These are phyloP conservation scores for Microctenopoma lineatum DNA, from an alignment of 2,797 vertebrate species.

Conservation along the genomic window DNA sequence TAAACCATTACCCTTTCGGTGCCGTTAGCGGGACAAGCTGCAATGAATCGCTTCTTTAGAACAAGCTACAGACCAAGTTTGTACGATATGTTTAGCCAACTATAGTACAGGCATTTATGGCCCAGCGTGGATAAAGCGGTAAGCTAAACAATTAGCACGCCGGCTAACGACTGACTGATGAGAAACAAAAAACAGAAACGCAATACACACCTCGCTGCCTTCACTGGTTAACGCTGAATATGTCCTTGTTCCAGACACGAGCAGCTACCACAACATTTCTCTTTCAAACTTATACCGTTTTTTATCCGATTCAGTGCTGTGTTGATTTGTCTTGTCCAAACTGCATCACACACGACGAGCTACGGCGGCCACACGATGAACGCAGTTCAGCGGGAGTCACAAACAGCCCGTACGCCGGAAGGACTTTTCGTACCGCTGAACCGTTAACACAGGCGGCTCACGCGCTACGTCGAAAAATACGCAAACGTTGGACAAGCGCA, in stretches of 20 bases:
- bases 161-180: conserved; percentile 12
- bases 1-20: accelerated
- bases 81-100: accelerated
- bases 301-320: conserved; percentile 21
- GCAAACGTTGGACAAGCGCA: conserved; percentile 47
- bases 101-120: background rate
- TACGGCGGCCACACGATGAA: conserved; percentile 66
- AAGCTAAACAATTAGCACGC: conserved; percentile 45
- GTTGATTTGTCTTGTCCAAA: conserved; percentile 23
- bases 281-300: background rate
- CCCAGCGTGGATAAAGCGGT: conserved; percentile 31
- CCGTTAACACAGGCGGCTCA: accelerated
- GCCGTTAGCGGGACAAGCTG: accelerated
- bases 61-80: accelerated
- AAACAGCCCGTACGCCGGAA: conserved; percentile 33
- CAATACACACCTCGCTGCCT: conserved; percentile 47
- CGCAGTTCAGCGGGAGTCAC: conserved; percentile 55
- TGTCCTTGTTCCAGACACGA: background rate
- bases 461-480: conserved; percentile 50
- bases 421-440: accelerated
- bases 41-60: accelerated
- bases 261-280: conserved; percentile 64
- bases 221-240: conserved; percentile 27
- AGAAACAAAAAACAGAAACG: conserved; percentile 2
- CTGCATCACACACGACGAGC: conserved; percentile 55